Evolutionary conservation across 2,797 vertebrate genomes (phyloP).

Genomic region (Xiphorhynchus erythropygius): DNA sequence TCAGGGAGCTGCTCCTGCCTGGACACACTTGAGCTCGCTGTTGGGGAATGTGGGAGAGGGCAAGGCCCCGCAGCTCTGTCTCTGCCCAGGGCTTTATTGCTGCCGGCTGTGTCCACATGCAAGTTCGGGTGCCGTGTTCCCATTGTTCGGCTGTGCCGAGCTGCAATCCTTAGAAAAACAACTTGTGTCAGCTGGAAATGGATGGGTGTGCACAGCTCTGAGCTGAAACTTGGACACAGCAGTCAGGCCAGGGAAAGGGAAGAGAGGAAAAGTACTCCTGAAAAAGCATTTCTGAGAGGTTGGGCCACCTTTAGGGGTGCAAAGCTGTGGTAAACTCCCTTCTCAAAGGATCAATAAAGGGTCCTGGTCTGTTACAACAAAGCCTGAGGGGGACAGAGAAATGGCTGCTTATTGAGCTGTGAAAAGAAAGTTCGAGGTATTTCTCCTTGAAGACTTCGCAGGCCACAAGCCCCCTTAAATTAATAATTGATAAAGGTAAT

Average conservation of each 20-base stretch:
- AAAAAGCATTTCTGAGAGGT: not conserved
- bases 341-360: not conserved
- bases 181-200: constrained; percentile 1
- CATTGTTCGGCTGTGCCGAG: not conserved
- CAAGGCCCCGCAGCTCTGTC: not conserved
- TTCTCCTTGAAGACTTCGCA: not conserved
- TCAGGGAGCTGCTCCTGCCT: not conserved
- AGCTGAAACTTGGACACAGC: not conserved
- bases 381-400: not conserved
- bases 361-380: not conserved
- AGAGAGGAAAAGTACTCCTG: not conserved
- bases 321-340: not conserved
- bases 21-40: not conserved
- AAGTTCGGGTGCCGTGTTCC: not conserved
- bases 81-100: not conserved
- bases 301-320: not conserved
- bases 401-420: not conserved
- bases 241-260: not conserved
- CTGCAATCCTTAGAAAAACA: not conserved
- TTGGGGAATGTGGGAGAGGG: not conserved
- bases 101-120: not conserved
- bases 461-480: not conserved
- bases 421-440: not conserved
- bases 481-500: not conserved
- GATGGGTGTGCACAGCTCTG: not conserved